Evolutionary conservation across 23 tunicate genomes (phyloP), one percentile per base, ranked within the genome.

Genomic region (Trididemnum clinides): DNA sequence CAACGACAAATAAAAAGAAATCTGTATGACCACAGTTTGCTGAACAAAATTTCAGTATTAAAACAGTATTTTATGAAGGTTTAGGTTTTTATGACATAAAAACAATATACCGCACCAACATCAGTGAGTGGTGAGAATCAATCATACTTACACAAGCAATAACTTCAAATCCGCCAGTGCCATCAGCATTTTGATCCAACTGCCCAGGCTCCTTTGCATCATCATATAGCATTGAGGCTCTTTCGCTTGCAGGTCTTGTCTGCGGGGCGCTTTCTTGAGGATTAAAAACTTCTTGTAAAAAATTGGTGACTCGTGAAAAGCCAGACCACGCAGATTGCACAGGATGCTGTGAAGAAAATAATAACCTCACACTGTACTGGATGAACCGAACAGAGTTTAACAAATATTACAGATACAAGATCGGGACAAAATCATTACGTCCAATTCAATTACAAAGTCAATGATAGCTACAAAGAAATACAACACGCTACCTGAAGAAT

Each of bases 81-180:
- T n/a, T n/a, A n/a, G n/a, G n/a, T n/a, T n/a, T n/a, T n/a, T n/a
- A n/a, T n/a, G n/a, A n/a, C n/a, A n/a, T n/a, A n/a, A n/a, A n/a
- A n/a, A n/a, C n/a, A n/a, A n/a, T n/a, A n/a, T n/a, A n/a, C n/a
- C n/a, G n/a, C n/a, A n/a, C n/a, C n/a, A n/a, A n/a, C n/a, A n/a
- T n/a, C n/a, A n/a, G n/a, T n/a, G n/a, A n/a, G n/a, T n/a, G n/a
- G n/a, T n/a, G n/a, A n/a, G n/a, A n/a, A n/a, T n/a, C n/a, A n/a
- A n/a, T n/a, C n/a, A n/a, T n/a, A 28, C 97, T 87, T 70, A 92
- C 93, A 82, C 94, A 89, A 0, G 98, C 85, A 49, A 94, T 94
- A 44, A 85, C 81, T 89, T 94, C 98, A 74, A 89, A 94, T 21
- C 90, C 98, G 25, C 88, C 88, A 29, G 70, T 51, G 18, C 78